Percentiles rank a stretch among this genome's conserved stretches.
phyloP scores from a whole-genome alignment of 2,113 vertebrate genomes.

The Seriola rivoliana region DNA sequence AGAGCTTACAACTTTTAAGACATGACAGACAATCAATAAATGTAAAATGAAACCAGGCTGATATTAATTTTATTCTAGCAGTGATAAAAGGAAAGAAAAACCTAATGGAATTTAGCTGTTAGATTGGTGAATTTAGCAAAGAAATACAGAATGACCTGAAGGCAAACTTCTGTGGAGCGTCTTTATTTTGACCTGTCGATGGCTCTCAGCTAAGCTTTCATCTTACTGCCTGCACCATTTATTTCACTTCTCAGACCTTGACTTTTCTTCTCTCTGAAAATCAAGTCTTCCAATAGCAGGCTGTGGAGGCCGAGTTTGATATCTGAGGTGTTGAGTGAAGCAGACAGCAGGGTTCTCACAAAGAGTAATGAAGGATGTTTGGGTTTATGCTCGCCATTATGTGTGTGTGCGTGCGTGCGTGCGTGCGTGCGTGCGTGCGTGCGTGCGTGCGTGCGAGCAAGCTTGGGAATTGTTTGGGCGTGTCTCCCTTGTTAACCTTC shows the following conservation, averaged over 20 bases:
- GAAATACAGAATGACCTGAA: slow-evolving; percentile 42
- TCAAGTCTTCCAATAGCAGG: slow-evolving; percentile 57
- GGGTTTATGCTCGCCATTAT: slow-evolving; percentile 33
- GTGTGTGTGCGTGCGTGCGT: slow-evolving; percentile 12
- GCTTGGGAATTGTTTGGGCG: slow-evolving; percentile 42
- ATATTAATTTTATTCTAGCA: slow-evolving; percentile 36
- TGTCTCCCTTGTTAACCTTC: slow-evolving; percentile 51
- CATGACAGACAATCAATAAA: slow-evolving; percentile 68
- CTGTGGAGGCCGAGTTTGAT: slow-evolving; percentile 61
- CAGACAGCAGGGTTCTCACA: slow-evolving; percentile 65
- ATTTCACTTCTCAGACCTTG: slow-evolving; percentile 73
- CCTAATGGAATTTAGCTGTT: slow-evolving; percentile 36
- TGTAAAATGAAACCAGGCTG: slow-evolving; percentile 60
- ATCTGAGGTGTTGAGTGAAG: slow-evolving; percentile 62
- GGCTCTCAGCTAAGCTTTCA: slow-evolving; percentile 64
- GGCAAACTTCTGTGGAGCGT: slow-evolving; percentile 55
- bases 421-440: slow-evolving; percentile 10
- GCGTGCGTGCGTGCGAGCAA: slow-evolving; percentile 7
- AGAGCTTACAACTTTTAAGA: slow-evolving; percentile 53
- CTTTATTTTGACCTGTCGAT: slow-evolving; percentile 63
- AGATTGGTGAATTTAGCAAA: slow-evolving; percentile 19
- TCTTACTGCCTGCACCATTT: slow-evolving; percentile 68
- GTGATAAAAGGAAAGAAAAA: slow-evolving; percentile 32
- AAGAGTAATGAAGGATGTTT: slow-evolving; percentile 54
- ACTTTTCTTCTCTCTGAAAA: slow-evolving; percentile 64